Evolutionary conservation across 2,888 invertebrate genomes (phyloP).

Genomic region (Coelopa pilipes): DNA sequence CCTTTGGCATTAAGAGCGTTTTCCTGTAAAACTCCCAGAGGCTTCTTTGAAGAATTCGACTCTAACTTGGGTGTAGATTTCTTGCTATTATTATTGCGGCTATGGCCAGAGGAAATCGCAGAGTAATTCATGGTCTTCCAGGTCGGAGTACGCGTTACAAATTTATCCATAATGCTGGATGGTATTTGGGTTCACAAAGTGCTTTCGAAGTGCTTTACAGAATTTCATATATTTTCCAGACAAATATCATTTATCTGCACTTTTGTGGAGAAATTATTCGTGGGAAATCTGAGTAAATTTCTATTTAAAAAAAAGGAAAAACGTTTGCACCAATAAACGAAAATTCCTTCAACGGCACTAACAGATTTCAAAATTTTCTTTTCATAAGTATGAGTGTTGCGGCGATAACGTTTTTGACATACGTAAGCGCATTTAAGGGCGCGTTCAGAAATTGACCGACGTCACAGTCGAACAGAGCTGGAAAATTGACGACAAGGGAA

Average conservation of each 20-base stretch:
- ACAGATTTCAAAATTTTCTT: conserved; percentile 22
- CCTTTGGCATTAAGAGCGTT: no score
- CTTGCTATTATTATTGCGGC: conserved; percentile 22
- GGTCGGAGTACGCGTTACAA: conserved; percentile 52
- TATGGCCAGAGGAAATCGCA: conserved; percentile 35
- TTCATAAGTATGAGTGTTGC: not conserved
- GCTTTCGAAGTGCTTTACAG: not conserved
- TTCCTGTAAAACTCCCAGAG: conserved; percentile 4
- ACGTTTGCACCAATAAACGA: not conserved
- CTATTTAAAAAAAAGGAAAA: not conserved
- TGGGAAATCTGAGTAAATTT: not conserved
- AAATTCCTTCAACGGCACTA: conserved; percentile 14
- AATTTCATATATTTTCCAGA: not conserved
- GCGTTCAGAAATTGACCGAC: not conserved
- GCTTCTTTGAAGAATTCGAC: conserved; percentile 21
- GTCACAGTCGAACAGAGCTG: not conserved
- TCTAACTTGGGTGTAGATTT: conserved; percentile 11
- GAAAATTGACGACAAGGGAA: not conserved
- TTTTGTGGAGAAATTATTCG: not conserved
- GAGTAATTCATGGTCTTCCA: conserved; percentile 56
- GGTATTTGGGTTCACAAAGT: no score
- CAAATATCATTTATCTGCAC: not conserved
- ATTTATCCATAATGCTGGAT: conserved; percentile 53
- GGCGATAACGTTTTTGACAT: not conserved
- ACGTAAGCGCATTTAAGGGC: not conserved